phyloP scores from a whole-genome alignment of 2,113 vertebrate genomes.

The Pelvicachromis taeniatus region DNA sequence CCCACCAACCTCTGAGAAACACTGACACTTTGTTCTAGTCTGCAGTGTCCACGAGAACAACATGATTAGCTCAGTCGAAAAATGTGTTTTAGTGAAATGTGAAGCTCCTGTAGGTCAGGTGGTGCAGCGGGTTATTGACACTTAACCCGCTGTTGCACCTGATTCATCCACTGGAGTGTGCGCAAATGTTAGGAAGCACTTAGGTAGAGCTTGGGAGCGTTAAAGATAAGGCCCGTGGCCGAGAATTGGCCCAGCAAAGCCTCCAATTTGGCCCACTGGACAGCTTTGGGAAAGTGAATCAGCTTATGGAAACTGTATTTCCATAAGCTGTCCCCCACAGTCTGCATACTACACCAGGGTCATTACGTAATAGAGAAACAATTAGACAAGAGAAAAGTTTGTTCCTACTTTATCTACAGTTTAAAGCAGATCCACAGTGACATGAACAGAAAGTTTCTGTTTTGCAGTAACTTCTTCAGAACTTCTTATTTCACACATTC shows the following conservation, averaged over 20 bases:
- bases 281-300: neutral
- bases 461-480: neutral
- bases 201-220: rapidly evolving
- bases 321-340: neutral
- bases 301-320: too few species aligned
- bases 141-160: neutral
- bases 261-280: neutral
- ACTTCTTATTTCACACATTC: neutral
- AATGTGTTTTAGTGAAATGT: neutral
- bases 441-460: rapidly evolving
- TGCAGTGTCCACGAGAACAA: rapidly evolving
- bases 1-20: rapidly evolving
- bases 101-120: neutral
- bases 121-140: neutral
- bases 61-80: neutral
- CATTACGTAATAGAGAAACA: too few species aligned
- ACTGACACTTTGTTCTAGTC: too few species aligned
- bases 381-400: too few species aligned
- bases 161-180: neutral
- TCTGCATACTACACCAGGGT: neutral
- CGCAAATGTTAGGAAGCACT: neutral
- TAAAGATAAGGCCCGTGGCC: neutral
- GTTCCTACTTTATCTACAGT: rapidly evolving
- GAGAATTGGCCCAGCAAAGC: neutral
- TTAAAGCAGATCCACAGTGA: neutral